Conservation (phyloP, 1,140 invertebrate species). For the Antheraea mylitta region DNA sequence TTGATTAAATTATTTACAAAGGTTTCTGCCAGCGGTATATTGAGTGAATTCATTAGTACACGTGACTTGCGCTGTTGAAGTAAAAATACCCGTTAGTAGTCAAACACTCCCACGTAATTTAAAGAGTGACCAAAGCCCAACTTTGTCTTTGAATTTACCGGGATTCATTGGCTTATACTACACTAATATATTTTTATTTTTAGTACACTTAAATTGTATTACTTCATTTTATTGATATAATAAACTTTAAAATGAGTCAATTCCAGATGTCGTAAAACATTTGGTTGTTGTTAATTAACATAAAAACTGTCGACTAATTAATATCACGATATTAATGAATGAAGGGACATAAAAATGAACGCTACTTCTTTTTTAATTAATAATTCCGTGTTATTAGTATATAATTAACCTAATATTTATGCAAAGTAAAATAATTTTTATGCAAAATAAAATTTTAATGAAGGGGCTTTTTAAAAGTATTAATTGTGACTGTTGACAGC, state of each 20-base stretch:
- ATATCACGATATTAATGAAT: constrained; percentile 20
- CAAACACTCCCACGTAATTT: constrained; percentile 38
- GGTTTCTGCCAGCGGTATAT: constrained; percentile 32
- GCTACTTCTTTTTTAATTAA: not conserved
- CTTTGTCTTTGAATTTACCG: constrained; percentile 36
- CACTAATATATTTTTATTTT: constrained; percentile 51
- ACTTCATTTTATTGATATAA: constrained; percentile 19
- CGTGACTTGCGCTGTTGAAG: constrained; percentile 61
- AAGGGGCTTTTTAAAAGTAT: too few species aligned
- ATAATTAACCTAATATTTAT: not conserved
- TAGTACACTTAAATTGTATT: constrained; percentile 29
- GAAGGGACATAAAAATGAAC: not conserved
- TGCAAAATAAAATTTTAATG: not conserved
- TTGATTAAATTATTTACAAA: constrained; percentile 52
- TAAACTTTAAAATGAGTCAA: constrained; percentile 28
- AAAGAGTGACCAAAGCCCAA: constrained; percentile 3
- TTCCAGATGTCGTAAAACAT: constrained; percentile 24
- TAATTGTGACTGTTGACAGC: too few species aligned
- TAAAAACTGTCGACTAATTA: constrained; percentile 37
- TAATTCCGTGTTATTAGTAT: not conserved
- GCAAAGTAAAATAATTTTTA: not conserved
- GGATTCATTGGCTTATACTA: constrained; percentile 50
- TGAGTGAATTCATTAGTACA: constrained; percentile 65
- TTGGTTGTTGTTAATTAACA: constrained; percentile 25
- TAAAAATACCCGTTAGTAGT: constrained; percentile 48